Base-by-base conservation (phyloP, 1,140 invertebrate genomes). In the Philaenus spumarius region DNA sequence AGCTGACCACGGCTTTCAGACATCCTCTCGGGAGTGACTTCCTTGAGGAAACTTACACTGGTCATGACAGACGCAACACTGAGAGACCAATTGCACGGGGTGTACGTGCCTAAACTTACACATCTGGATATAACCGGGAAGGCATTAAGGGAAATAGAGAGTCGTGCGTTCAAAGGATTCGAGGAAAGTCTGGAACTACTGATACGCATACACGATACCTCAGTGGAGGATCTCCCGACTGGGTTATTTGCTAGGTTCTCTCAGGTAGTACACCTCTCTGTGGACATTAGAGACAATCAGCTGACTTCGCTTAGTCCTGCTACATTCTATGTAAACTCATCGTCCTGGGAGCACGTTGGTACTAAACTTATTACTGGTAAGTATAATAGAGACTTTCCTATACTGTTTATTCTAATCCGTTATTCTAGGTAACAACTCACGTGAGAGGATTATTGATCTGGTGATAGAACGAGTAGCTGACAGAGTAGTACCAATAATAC, bases 331-430 rank as follows among this genome's bases (percentile, higher is more conserved):
- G 85, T 87, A 2, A 93, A 93, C 71, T 80, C 81, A 56, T 83
- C 86, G 2, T 86, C 85, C 20, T 93, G 89, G 90, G 89, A 91
- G 71, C 82, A 83, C 60, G 83, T 89, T 39, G 89, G 89, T 24
- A 91, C 89, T 5, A 88, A 86, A 68, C 78, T 88, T 69, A 79
- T 90, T 40, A 83, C 85, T 73, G 86, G 87, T 87, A 73, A 77
- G 71, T 19, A 30, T n/a, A n/a, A n/a, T n/a, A n/a, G n/a, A n/a
- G n/a, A n/a, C n/a, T n/a, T n/a, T n/a, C n/a, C n/a, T n/a, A n/a
- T n/a, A n/a, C n/a, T n/a, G n/a, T n/a, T n/a, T n/a, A n/a, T n/a
- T n/a, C n/a, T n/a, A n/a, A n/a, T n/a, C n/a, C n/a, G n/a, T n/a
- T n/a, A n/a, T n/a, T n/a, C n/a, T n/a, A n/a, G n/a, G n/a, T n/a